These are phyloP conservation scores for Chalcosyrphus nemorum DNA, from an alignment of 2,888 invertebrate genomes.

Conservation along the genomic window DNA sequence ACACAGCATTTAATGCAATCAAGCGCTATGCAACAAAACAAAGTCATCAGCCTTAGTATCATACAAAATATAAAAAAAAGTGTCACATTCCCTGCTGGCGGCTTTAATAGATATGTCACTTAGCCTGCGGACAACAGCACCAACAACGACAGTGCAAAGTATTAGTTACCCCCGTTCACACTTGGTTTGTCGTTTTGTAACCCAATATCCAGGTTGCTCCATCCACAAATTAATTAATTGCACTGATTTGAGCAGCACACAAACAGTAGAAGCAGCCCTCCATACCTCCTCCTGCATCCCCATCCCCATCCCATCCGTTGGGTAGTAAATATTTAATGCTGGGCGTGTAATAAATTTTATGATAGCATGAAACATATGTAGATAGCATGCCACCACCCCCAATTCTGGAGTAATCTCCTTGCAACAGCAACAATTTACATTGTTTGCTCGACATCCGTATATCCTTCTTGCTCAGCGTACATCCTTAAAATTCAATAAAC, in stretches of 20 bases:
- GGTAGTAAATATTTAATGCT: constrained; percentile 51
- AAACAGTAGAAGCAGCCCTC: too few relatives aligned
- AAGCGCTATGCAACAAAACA: constrained; percentile 6
- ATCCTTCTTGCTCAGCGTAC: constrained; percentile 25
- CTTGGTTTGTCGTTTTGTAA: constrained; percentile 61
- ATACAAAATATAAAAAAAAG: too few relatives aligned
- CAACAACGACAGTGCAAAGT: constrained; percentile 8
- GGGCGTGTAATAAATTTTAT: constrained; percentile 62
- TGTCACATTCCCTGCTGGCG: constrained; percentile 21
- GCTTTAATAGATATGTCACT: constrained; percentile 61
- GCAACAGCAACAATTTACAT: constrained; percentile 62
- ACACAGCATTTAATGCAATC: not conserved
- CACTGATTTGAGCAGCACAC: constrained; percentile 40
- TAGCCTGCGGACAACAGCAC: constrained; percentile 36
- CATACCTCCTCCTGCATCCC: not conserved
- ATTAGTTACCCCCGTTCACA: constrained; percentile 62
- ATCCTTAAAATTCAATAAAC: constrained; percentile 71
- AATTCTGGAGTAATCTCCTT: constrained; percentile 44
- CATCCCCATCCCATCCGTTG: not conserved
- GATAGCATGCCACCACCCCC: constrained; percentile 5
- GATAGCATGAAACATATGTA: constrained; percentile 57
- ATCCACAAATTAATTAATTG: constrained; percentile 54
- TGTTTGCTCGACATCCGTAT: constrained; percentile 44
- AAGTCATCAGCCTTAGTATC: not conserved
- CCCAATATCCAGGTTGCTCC: constrained; percentile 53